Percentiles rank a stretch among this genome's conserved stretches.
phyloP scores from a whole-genome alignment of 1,140 invertebrate species.

The Aphis gossypii region DNA sequence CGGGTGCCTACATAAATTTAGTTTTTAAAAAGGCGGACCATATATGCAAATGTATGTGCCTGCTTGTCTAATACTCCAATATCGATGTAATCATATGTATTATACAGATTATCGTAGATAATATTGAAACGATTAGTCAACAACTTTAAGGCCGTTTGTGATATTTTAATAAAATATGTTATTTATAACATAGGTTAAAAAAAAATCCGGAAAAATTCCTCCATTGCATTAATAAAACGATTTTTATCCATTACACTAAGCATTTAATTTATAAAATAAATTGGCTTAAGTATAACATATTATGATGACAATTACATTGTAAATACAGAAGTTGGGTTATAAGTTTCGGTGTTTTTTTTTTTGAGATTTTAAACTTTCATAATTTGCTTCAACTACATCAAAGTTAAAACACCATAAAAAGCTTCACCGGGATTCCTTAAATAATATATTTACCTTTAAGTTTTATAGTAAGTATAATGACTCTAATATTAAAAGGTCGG shows the following conservation, averaged over 20 bases:
- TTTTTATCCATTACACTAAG: background rate
- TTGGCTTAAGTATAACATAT: background rate
- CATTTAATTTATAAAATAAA: background rate
- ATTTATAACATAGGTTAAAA: background rate
- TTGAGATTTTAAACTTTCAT: no score
- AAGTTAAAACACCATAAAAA: no score
- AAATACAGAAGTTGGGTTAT: background rate
- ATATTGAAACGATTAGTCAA: background rate
- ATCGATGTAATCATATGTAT: background rate
- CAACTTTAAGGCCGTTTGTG: background rate
- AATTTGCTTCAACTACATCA: no score
- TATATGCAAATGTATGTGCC: background rate
- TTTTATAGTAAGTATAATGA: no score
- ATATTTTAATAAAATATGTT: background rate
- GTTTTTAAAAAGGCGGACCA: background rate
- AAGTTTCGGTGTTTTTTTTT: no score
- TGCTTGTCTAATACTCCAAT: background rate
- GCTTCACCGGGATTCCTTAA: no score
- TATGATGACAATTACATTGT: background rate
- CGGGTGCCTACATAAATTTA: background rate
- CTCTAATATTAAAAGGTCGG: no score
- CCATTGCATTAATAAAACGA: background rate
- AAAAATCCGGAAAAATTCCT: background rate
- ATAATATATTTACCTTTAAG: no score
- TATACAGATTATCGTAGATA: background rate